phyloP scores from a whole-genome alignment of 2,113 vertebrate species.

The Tupaia tana region DNA sequence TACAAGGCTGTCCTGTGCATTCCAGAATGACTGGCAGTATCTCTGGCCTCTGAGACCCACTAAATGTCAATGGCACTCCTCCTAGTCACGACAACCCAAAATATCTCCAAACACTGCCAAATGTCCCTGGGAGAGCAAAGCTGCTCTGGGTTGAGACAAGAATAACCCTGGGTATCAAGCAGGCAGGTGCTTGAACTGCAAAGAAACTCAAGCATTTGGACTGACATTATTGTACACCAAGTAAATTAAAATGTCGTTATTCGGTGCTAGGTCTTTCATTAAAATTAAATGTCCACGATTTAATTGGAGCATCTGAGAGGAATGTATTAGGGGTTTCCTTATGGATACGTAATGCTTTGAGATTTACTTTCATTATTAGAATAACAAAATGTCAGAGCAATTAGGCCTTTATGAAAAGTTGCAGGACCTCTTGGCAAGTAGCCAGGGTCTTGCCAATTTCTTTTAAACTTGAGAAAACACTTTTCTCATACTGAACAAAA shows the following conservation, averaged over 20 bases:
- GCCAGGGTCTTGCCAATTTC: slow-evolving; percentile 56
- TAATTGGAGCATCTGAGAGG: slow-evolving; percentile 27
- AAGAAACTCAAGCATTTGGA: not conserved
- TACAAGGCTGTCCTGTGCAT: not conserved
- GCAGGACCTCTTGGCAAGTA: slow-evolving; percentile 24
- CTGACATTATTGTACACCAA: not conserved
- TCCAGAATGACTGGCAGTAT: not conserved
- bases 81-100: slow-evolving; percentile 3
- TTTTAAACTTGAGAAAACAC: slow-evolving; percentile 68
- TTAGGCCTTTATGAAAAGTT: slow-evolving; percentile 40
- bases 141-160: not conserved
- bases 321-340: not conserved
- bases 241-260: slow-evolving; percentile 7
- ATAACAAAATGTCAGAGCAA: slow-evolving; percentile 50
- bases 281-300: slow-evolving; percentile 46
- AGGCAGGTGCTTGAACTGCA: not conserved
- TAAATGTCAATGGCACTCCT: not conserved
- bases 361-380: slow-evolving; percentile 20
- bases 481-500: slow-evolving; percentile 62
- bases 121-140: not conserved
- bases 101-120: not conserved
- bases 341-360: not conserved
- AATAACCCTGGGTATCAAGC: not conserved
- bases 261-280: slow-evolving; percentile 32
- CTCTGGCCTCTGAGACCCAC: not conserved